Conservation (phyloP, 2,113 vertebrate species). For the Bos javanicus region DNA sequence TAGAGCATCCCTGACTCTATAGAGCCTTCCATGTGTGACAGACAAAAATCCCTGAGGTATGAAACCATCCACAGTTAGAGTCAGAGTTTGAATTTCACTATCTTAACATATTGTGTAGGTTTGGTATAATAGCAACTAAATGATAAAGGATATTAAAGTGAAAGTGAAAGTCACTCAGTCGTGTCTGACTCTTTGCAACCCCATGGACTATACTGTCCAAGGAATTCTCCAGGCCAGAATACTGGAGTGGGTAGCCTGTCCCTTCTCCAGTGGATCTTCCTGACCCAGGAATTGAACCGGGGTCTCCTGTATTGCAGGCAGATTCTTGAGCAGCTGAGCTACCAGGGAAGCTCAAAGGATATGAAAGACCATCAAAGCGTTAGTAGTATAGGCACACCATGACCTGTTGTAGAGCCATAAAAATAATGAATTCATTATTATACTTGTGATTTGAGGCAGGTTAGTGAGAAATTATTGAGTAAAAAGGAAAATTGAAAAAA, state of each 20-base stretch:
- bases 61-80: neutral
- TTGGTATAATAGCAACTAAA: neutral
- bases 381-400: neutral
- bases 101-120: neutral
- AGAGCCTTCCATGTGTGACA: neutral
- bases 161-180: neutral
- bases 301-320: neutral
- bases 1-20: neutral
- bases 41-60: neutral
- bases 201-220: neutral
- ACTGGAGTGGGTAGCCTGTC: neutral
- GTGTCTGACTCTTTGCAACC: neutral
- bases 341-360: neutral
- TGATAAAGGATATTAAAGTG: neutral
- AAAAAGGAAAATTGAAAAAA: neutral
- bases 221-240: neutral
- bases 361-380: neutral
- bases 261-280: neutral
- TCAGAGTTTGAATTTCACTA: neutral
- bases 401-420: neutral
- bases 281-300: accelerated
- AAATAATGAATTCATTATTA: neutral
- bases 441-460: neutral
- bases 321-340: neutral
- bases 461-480: neutral